Percentiles rank a stretch among this genome's conserved stretches.
Evolutionary conservation across 1,140 invertebrate genomes (phyloP).

Genomic region (Rhagoletis pomonella): DNA sequence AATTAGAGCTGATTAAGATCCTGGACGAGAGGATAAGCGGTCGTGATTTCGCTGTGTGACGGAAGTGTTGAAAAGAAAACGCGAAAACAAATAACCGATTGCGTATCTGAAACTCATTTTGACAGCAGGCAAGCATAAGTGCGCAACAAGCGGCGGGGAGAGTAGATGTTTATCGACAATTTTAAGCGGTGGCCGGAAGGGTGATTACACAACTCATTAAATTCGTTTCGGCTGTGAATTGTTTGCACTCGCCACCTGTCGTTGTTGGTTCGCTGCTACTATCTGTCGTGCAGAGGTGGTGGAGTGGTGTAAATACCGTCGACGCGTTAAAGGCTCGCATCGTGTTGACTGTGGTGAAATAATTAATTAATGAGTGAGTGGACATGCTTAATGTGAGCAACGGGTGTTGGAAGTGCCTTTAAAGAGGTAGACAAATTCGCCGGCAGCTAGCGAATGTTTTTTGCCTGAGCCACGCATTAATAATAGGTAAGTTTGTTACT

Average conservation of each 20-base stretch:
- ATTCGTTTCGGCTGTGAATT: not conserved
- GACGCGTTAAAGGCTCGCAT: not conserved
- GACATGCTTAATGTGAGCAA: not conserved
- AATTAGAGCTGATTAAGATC: conserved; percentile 31
- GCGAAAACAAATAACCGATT: not conserved
- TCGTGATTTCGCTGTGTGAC: not conserved
- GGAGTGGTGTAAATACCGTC: not conserved
- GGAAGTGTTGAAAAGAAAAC: not conserved
- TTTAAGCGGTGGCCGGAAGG: not conserved
- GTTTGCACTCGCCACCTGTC: not conserved
- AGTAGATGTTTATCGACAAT: not conserved
- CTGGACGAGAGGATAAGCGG: not conserved
- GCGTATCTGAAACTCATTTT: not conserved
- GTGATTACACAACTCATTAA: not conserved
- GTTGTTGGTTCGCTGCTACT: not conserved
- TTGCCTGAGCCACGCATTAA: not conserved
- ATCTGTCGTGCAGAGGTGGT: not conserved
- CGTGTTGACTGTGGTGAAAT: not conserved
- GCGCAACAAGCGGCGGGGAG: not conserved
- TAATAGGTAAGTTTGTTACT: not conserved
- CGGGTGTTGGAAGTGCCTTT: no score
- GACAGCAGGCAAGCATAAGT: not conserved
- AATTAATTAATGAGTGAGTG: not conserved
- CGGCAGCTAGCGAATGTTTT: no score
- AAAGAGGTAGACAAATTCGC: no score